Conservation (phyloP, 2,888 invertebrate genomes). For the Drosophila infuscata region DNA sequence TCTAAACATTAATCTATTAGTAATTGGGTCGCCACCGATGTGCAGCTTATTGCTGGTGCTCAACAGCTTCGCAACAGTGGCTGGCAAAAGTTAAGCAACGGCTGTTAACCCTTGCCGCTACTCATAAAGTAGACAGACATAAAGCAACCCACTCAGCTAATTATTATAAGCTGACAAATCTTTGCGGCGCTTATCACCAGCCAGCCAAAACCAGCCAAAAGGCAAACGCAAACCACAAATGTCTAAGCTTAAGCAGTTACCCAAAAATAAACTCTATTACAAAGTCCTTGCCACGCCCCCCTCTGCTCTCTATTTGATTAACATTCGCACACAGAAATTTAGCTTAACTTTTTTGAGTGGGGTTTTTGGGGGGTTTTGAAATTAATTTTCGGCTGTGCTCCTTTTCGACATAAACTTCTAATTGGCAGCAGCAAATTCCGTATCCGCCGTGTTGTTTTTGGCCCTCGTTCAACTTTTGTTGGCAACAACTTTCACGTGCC, state of each 20-base stretch:
- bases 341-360: slow-evolving; percentile 57
- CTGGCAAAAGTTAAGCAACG: slow-evolving; percentile 4
- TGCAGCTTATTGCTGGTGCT: slow-evolving; percentile 8
- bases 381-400: slow-evolving; percentile 66
- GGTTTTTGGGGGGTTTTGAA: slow-evolving; percentile 24
- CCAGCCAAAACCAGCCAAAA: slow-evolving; percentile 44
- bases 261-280: slow-evolving; percentile 39
- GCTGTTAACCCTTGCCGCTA: slow-evolving; percentile 7
- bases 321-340: slow-evolving; percentile 70
- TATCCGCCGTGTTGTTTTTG: slow-evolving; percentile 49
- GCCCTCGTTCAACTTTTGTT: slow-evolving; percentile 41
- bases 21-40: slow-evolving; percentile 8
- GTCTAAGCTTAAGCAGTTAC: slow-evolving; percentile 28
- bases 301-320: slow-evolving; percentile 64
- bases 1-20: background rate
- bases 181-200: slow-evolving; percentile 48
- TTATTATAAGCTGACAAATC: slow-evolving; percentile 75
- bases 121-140: background rate
- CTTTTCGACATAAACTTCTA: slow-evolving; percentile 71
- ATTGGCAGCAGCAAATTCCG: slow-evolving; percentile 76
- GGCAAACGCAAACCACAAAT: slow-evolving; percentile 26
- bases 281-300: background rate
- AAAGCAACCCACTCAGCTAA: slow-evolving; percentile 55
- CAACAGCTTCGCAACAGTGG: slow-evolving; percentile 9
- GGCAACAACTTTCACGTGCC: slow-evolving; percentile 29